Evolutionary conservation across 2,888 invertebrate genomes (phyloP).

Genomic region (Lycophotia porphyrea): DNA sequence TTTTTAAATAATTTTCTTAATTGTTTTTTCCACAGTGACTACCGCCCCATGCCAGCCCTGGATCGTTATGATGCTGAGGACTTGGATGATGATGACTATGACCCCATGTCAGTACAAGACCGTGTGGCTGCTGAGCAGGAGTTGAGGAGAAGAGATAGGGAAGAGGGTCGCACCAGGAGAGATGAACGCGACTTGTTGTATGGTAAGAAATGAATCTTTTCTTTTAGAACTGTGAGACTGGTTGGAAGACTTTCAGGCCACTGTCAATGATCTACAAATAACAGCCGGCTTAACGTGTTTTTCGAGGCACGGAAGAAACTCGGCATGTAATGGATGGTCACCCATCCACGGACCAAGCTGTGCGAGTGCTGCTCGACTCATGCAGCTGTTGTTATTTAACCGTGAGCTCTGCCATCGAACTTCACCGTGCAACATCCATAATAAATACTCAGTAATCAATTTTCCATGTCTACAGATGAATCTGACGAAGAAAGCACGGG

Average conservation of each 20-base stretch:
- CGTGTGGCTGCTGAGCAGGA: conserved; percentile 97
- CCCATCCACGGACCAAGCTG: background rate
- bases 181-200: conserved; percentile 97
- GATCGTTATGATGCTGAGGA: conserved; percentile 97
- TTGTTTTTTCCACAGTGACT: conserved; percentile 93
- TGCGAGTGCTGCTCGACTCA: background rate
- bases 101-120: conserved; percentile 96
- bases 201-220: conserved; percentile 87
- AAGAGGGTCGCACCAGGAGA: conserved; percentile 93
- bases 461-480: conserved; percentile 89
- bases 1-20: background rate
- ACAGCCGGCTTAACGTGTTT: background rate
- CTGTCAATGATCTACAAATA: background rate
- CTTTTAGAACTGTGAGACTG: background rate
- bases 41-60: conserved; percentile 98
- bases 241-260: background rate
- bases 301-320: background rate
- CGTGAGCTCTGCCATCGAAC: background rate
- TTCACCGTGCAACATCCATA: background rate
- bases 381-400: background rate
- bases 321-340: background rate
- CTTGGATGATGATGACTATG: conserved; percentile 96
- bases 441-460: background rate
- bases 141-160: conserved; percentile 96
- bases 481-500: conserved; percentile 95